Percentiles rank a stretch among this genome's conserved stretches.
phyloP scores from a whole-genome alignment of 2,113 vertebrate genomes.

The Varanus salvator region DNA sequence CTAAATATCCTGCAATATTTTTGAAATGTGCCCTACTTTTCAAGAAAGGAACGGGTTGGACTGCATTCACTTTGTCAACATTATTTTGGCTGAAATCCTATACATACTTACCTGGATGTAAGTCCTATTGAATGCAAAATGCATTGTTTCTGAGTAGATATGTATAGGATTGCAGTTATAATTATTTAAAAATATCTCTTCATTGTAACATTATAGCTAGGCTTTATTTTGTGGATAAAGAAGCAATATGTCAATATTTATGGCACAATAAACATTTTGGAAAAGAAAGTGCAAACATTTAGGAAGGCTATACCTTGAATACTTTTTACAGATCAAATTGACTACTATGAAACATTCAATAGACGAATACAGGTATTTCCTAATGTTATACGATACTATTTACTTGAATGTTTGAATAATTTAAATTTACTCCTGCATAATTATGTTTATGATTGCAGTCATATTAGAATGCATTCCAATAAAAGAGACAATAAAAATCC shows the following conservation, averaged over 20 bases:
- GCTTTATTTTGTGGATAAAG: background rate
- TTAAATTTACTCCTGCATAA: background rate
- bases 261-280: background rate
- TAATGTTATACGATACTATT: background rate
- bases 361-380: background rate
- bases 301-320: background rate
- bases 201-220: constrained; percentile 8
- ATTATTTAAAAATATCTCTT: background rate
- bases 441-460: background rate
- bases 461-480: constrained; percentile 12
- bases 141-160: background rate
- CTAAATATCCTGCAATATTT: background rate
- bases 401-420: background rate
- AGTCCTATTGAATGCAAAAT: background rate
- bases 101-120: background rate
- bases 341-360: background rate
- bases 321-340: background rate
- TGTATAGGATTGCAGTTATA: background rate
- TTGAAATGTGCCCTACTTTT: constrained; percentile 10
- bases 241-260: background rate
- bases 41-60: background rate
- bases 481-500: background rate
- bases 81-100: background rate
- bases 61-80: constrained; percentile 10
- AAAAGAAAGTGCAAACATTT: background rate